Conservation (phyloP, 2,797 vertebrate genomes). For the Pelochelys cantorii region DNA sequence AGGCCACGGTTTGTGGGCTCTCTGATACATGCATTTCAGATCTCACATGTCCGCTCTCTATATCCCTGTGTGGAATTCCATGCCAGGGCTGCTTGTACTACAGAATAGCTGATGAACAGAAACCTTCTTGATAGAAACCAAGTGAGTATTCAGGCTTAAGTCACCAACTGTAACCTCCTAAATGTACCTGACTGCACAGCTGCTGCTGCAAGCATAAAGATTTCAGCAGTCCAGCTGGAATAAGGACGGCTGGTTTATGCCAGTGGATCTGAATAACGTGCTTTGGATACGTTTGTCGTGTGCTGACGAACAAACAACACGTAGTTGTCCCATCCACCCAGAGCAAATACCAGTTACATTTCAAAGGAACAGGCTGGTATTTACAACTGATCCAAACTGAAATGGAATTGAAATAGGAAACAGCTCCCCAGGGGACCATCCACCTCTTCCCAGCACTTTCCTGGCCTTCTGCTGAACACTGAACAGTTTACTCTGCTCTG, state of each 20-base stretch:
- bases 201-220: constrained; percentile 42
- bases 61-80: not conserved
- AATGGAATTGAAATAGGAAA: constrained; percentile 82
- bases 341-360: constrained; percentile 80
- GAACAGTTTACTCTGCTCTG: constrained; percentile 17
- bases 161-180: not conserved
- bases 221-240: constrained; percentile 49
- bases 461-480: constrained; percentile 34
- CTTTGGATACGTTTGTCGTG: constrained; percentile 6
- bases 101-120: not conserved
- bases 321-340: constrained; percentile 71
- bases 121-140: constrained; percentile 33
- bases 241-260: constrained; percentile 56
- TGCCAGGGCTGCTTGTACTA: not conserved
- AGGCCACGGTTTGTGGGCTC: not conserved
- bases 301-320: constrained; percentile 73
- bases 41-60: not conserved
- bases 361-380: constrained; percentile 82
- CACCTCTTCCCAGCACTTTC: not conserved
- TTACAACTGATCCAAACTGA: constrained; percentile 82
- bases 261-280: constrained; percentile 40
- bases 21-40: not conserved
- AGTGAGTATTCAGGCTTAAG: not conserved
- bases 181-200: constrained; percentile 29
- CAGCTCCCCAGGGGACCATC: constrained; percentile 69